A percentile compares a stretch with the other conserved stretches of the same genome.
Evolutionary conservation across 2,888 invertebrate genomes (phyloP).

Genomic region (Aphodius granarius): DNA sequence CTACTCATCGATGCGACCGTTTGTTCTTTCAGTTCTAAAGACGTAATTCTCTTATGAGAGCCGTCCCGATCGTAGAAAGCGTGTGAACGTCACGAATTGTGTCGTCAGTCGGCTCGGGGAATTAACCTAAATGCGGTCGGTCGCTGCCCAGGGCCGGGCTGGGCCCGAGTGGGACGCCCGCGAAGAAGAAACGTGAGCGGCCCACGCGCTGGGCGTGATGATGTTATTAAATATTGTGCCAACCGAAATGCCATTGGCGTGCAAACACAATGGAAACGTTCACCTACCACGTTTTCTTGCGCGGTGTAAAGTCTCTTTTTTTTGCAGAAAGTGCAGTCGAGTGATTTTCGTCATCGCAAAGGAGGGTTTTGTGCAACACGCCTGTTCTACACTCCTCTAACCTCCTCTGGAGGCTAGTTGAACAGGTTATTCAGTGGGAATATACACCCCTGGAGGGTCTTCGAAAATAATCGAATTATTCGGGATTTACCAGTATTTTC

Average conservation of each 20-base stretch:
- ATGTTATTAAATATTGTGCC: not conserved
- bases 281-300: not conserved
- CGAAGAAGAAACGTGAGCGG: slow-evolving; percentile 11
- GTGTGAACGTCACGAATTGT: not conserved
- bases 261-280: not conserved
- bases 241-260: not conserved
- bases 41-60: not conserved
- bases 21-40: not conserved
- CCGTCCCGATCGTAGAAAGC: not conserved
- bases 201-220: not conserved
- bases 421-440: too few species aligned
- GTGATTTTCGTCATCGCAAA: not conserved
- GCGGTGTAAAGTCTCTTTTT: not conserved
- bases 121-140: not conserved
- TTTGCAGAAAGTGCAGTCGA: not conserved
- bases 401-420: too few species aligned
- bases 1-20: not conserved
- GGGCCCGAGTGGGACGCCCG: not conserved
- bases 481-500: too few species aligned
- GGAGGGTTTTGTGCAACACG: not conserved
- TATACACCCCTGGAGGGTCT: too few species aligned
- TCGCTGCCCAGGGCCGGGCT: not conserved
- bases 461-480: too few species aligned
- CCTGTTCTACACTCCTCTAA: too few species aligned
- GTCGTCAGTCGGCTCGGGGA: not conserved